Base-by-base conservation (phyloP, 2,888 invertebrate species). In the Xanthia togata region DNA sequence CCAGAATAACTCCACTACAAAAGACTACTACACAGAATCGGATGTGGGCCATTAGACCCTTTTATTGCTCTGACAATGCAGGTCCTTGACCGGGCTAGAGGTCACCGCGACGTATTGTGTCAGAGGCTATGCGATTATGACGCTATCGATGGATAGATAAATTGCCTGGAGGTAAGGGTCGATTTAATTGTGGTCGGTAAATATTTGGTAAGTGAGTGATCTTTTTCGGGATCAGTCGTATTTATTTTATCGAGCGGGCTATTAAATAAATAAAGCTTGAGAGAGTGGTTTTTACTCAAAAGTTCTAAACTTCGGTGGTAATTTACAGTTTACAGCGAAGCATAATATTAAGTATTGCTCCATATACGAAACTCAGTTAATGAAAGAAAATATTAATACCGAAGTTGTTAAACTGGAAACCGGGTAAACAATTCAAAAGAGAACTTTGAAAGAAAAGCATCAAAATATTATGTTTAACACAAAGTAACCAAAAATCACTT, bases 11-110 rank as follows among this genome's bases (percentile, higher is more conserved):
- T 44, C 14, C 69, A 55, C 55, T 69, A 88, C 83, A 88, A 86
- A 79, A 79, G 81, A 69, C 75, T 67, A 59, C 65, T 35, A 74
- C 76, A 69, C 44, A 70, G 73, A 70, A 65, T 79, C 89, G 88
- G 88, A 88, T 79, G 79, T 78, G 76, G 62, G 64, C 83, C 85
- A 87, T 88, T 88, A 88, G 74, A 79, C 71, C 78, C 82, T 84
- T 87, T 87, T 83, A 87, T 83, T 64, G 79, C 64, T 47, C 63
- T 75, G 65, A 87, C 82, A 88, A 84, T 77, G 72, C 73, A 73
- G 73, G 83, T 77, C 75, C 77, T 79, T 74, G 83, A 84, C 85
- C 83, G 73, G 31, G 50, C 63, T 41, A 50, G 64, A 72, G 87
- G 87, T 88, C 76, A 70, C 50, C 31, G 63, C 59, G 53, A 41